Evolutionary conservation across 2,113 vertebrate genomes (phyloP).

Genomic region (Cairina moschata): DNA sequence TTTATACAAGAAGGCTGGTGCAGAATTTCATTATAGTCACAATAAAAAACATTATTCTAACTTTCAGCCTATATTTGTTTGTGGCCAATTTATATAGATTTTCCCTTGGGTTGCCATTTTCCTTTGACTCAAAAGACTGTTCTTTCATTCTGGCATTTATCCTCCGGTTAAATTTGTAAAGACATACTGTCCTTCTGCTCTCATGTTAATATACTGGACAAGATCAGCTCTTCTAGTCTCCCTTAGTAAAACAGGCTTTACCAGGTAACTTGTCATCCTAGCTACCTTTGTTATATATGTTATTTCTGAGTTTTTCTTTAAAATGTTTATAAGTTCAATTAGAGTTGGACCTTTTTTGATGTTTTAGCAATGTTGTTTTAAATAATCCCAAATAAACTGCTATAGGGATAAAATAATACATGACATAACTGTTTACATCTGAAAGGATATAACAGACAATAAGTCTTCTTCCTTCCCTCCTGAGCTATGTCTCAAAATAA

Average conservation of each 20-base stretch:
- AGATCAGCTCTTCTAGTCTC: neutral
- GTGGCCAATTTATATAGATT: neutral
- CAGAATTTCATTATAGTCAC: neutral
- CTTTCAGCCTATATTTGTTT: neutral
- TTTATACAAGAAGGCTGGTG: neutral
- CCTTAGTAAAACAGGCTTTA: neutral
- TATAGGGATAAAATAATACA: neutral
- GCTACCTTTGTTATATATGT: neutral
- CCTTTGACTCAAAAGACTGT: neutral
- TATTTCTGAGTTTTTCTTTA: neutral
- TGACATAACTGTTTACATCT: neutral
- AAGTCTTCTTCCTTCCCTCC: constrained; percentile 1
- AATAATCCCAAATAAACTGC: neutral
- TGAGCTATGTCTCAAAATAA: neutral
- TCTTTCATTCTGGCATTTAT: neutral
- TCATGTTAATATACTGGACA: neutral
- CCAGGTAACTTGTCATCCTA: neutral
- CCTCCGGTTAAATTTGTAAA: neutral
- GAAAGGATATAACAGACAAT: neutral
- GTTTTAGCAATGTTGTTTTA: neutral
- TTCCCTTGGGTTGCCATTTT: neutral
- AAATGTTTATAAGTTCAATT: neutral
- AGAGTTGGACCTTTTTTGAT: neutral
- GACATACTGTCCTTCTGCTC: neutral
- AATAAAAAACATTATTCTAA: neutral